A percentile compares a stretch with the other conserved stretches of the same genome.
phyloP scores from a whole-genome alignment of 2,113 vertebrate genomes.

The Gila orcuttii region DNA sequence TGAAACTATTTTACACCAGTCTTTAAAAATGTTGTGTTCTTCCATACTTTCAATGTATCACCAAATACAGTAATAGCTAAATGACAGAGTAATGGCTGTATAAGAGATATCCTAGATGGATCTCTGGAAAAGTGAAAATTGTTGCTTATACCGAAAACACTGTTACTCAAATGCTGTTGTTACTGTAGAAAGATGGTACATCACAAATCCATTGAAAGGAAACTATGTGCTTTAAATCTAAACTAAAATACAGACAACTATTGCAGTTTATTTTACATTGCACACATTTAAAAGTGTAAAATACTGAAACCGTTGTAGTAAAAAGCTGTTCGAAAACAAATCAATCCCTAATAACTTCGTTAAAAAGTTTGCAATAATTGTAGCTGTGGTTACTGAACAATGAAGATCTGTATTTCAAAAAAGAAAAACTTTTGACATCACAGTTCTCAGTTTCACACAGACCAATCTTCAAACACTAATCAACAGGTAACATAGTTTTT shows the following conservation, averaged over 20 bases:
- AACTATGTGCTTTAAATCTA: neutral
- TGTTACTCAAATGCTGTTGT: slow-evolving; percentile 40
- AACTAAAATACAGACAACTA: slow-evolving; percentile 39
- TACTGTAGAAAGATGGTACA: slow-evolving; percentile 27
- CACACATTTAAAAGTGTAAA: slow-evolving; percentile 42
- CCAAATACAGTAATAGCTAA: slow-evolving; percentile 12
- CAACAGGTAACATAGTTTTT: neutral
- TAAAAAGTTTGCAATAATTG: neutral
- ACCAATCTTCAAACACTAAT: neutral
- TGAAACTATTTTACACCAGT: neutral
- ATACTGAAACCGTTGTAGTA: slow-evolving; percentile 14
- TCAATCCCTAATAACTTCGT: neutral
- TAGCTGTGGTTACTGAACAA: slow-evolving; percentile 31
- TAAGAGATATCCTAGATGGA: neutral
- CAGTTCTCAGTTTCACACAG: slow-evolving; percentile 32
- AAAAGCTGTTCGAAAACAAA: slow-evolving; percentile 8
- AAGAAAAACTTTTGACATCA: slow-evolving; percentile 21
- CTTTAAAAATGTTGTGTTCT: slow-evolving; percentile 23
- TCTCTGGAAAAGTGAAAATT: neutral
- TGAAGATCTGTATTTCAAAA: neutral
- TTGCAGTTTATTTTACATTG: slow-evolving; percentile 36
- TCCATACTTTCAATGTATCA: neutral
- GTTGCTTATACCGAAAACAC: slow-evolving; percentile 30
- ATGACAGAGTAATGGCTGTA: slow-evolving; percentile 6
- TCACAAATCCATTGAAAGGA: slow-evolving; percentile 16